A percentile compares a stretch with the other conserved stretches of the same genome.
phyloP scores from a whole-genome alignment of 1,140 invertebrate species.

The Littorina saxatilis region DNA sequence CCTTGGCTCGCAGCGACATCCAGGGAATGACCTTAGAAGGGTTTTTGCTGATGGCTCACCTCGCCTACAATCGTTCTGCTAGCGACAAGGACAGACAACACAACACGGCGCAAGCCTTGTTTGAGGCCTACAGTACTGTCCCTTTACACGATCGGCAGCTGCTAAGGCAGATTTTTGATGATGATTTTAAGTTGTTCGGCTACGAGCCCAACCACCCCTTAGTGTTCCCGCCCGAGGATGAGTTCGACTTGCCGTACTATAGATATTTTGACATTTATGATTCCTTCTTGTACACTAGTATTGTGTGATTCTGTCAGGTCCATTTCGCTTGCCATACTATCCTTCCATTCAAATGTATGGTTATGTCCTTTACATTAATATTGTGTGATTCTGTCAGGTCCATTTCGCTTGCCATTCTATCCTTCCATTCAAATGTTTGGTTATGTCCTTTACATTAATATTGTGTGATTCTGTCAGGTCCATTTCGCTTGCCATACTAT shows the following conservation, averaged over 20 bases:
- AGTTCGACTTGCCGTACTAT: neutral
- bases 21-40: neutral
- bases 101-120: neutral
- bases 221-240: neutral
- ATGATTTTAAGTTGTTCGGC: constrained; percentile 13
- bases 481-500: too few relatives aligned
- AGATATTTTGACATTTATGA: constrained; percentile 22
- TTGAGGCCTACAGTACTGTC: constrained; percentile 4
- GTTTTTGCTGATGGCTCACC: neutral
- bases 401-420: too few relatives aligned
- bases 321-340: too few relatives aligned
- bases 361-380: too few relatives aligned
- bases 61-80: neutral
- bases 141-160: neutral
- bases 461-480: too few relatives aligned
- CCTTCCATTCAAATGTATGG: too few relatives aligned
- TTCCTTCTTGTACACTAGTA: neutral
- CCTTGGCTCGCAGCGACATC: neutral
- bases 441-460: too few relatives aligned
- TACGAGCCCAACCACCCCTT: neutral
- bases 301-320: too few relatives aligned
- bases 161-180: neutral
- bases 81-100: neutral
- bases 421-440: too few relatives aligned
- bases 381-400: too few relatives aligned